A percentile compares a stretch with the other conserved stretches of the same genome.
phyloP scores from a whole-genome alignment of 2,113 vertebrate species.

The human (Homo sapiens) region DNA sequence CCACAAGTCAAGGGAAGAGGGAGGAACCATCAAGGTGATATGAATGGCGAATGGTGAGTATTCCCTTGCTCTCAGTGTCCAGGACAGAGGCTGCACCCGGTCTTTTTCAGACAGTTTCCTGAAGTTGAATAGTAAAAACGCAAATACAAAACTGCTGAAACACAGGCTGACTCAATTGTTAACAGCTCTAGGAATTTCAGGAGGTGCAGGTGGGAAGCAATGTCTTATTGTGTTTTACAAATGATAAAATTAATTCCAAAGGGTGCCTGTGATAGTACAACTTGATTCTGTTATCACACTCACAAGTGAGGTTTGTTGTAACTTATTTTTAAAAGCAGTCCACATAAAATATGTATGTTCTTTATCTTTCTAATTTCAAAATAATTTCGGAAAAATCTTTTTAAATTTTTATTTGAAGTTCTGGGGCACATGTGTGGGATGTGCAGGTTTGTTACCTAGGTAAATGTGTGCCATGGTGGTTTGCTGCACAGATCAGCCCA shows the following conservation, averaged over 20 bases:
- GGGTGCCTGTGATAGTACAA: too few relatives aligned
- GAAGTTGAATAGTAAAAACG: background rate
- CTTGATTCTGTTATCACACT: background rate
- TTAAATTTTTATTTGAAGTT: too few relatives aligned
- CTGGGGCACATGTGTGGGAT: too few relatives aligned
- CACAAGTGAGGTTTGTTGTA: background rate
- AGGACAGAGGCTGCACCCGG: background rate
- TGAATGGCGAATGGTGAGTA: background rate
- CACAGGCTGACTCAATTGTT: background rate
- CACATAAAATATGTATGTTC: background rate
- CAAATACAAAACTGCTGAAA: background rate
- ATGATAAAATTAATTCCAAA: background rate
- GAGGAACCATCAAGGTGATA: background rate
- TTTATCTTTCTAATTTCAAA: background rate
- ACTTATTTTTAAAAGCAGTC: background rate
- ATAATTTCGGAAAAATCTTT: background rate
- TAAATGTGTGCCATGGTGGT: too few relatives aligned
- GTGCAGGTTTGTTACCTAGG: too few relatives aligned
- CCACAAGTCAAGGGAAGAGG: background rate
- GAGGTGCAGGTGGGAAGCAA: background rate
- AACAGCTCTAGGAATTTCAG: background rate
- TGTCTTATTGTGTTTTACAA: background rate
- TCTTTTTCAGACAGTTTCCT: background rate
- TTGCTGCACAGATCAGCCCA: too few relatives aligned
- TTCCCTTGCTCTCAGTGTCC: background rate